Evolutionary conservation across 2,888 invertebrate genomes (phyloP), one percentile per base, ranked within the genome.

Genomic region (Pimpla rufipes): DNA sequence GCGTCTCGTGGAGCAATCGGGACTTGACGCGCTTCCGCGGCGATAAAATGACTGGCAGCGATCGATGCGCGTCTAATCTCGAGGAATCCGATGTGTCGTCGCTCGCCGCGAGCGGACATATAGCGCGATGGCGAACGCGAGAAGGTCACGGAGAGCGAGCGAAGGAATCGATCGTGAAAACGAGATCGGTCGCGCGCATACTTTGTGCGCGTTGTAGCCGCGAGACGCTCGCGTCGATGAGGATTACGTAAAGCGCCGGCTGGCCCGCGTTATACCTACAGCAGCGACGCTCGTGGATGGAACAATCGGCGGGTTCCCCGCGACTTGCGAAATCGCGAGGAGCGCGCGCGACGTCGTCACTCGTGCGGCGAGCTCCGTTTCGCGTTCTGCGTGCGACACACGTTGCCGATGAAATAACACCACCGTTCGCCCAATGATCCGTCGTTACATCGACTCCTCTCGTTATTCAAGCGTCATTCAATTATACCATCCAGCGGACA

Each of bases 391-490:
- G 40, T 18, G 18, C 23, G 8, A 8, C 78, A 40, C 42, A 40
- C 35, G 50, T 64, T 40, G 23, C 35, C 18, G 10, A 64, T 62
- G 79, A 79, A 18, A 74, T 42, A 71, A 71, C 23, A n/a, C n/a
- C 18, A n/a, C n/a, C 18, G 18, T 67, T 76, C 59, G n/a, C 35
- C 18, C 66, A 23, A 79, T 79, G 79, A 73, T 67, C 76, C 79
- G 29, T 68, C 66, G 59, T 67, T 76, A 52, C 37, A 76, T 76
- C 79, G 52, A 18, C 74, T 45, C 37, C 67, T 67, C 37, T 47
- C 52, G 67, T 67, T 67, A 71, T 79, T 73, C 71, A 37, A 75
- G 66, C 71, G 50, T 75, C 59, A 35, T 76, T 66, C 79, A 79
- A 83, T 83, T 83, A 75, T 67, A 57, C 16, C 47, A 29, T 21